Base-by-base conservation (phyloP, 2,113 vertebrate genomes). In the Rhea pennata region DNA sequence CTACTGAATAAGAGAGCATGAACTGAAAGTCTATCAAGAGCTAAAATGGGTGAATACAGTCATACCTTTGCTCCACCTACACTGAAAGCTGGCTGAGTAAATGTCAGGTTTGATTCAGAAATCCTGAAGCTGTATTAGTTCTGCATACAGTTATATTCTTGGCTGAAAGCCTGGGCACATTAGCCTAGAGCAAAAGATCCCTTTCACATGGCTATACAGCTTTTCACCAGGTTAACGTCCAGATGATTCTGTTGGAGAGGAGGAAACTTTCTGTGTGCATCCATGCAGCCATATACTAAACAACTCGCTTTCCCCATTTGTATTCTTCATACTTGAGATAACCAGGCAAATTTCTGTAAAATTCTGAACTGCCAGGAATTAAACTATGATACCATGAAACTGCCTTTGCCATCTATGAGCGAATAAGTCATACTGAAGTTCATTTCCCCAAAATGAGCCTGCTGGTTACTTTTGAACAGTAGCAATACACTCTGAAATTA, bases 401-500 rank as follows among this genome's bases (percentile, higher is more conserved):
- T 90, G 88, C n/a, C 59, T 91, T 88, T 92, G 74, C 93, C 79
- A 88, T 93, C 93, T 96, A 93, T 91, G 86, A 91, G 75, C 67
- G 62, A 88, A 76, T 95, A 95, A 96, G 70, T 84, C 93, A 91
- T 44, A 53, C 31, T 90, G 90, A 92, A 93, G 85, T 92, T 95
- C 90, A 48, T 90, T 87, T 96, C 91, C 77, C 48, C 89, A 96
- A 89, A 65, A 83, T 56, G 88, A 92, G 75, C 64, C 90, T 90
- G 70, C 87, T 95, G 71, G 93, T 96, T 95, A 67, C 50, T 95
- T 96, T 79, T 94, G 84, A 92, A 92, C 59, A 91, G 33, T 88
- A 93, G 94, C 90, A 94, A 82, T 79, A 80, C 54, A 73, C 71
- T 93, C 70, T 96, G 94, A 97, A 97, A 97, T 91, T 70, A 94